Base-by-base conservation (phyloP, 2,113 vertebrate species). In the Calidris pugnax region DNA sequence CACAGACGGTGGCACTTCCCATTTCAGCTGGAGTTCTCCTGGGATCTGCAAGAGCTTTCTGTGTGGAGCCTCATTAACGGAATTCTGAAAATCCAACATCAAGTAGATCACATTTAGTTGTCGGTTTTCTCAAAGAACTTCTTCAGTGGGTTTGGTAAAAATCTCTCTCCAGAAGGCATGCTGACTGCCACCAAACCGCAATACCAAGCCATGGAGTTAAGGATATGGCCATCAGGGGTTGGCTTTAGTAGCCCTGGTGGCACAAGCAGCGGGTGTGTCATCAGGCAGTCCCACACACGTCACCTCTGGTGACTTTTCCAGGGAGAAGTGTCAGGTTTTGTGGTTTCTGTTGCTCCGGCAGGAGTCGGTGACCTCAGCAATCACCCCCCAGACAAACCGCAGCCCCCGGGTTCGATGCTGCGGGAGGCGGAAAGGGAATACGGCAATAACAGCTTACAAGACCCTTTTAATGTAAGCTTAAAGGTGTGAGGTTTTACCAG, bases 141-240 rank as follows among this genome's bases (percentile, higher is more conserved):
- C 56, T 45, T 30, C 17, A 32, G 63, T 22, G 51, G 16, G 13
- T 43, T 48, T 50, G 59, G 6, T 30, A n/a, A 48, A 48, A 48
- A 5, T 30, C 23, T 72, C 24, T 50, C 43, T 66, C 35, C 50
- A 21, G 59, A 41, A 41, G 30, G 32, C 21, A 17, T 1, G 10
- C 10, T 41, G 41, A 7, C 48, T 9, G 41, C 21, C 48, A 17
- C 30, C 50, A 14, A 16, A 15, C 15, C 12, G 12, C 10, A 5
- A 10, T 33, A 28, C 10, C 39, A 60, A 51, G 4, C 18, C 7
- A 2, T 3, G 12, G 7, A 8, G n/a, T 53, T 48, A 56, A 59
- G 62, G 32, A 5, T 14, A 12, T 8, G 2, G 7, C 48, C 17
- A 1, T 4, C 48, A 9, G 1, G 0, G 4, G 1, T 7, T 14